A percentile compares a stretch with the other conserved stretches of the same genome.
These are phyloP conservation scores for Podarcis siculus DNA, from an alignment of 2,797 vertebrate species.

Conservation along the genomic window DNA sequence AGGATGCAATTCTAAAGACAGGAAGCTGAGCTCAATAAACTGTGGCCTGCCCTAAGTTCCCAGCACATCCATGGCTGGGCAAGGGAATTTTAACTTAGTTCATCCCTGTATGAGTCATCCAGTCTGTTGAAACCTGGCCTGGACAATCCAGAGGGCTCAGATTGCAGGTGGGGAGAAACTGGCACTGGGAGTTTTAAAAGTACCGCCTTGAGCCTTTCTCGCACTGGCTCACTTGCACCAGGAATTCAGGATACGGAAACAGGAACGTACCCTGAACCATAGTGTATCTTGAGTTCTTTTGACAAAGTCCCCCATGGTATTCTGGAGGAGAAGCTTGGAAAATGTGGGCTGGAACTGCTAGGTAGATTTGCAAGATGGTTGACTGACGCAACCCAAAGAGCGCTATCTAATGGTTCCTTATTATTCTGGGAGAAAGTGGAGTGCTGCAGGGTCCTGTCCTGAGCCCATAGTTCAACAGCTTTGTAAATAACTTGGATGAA, in stretches of 20 bases:
- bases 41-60: neutral
- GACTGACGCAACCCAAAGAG: too few species aligned
- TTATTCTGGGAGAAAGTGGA: too few species aligned
- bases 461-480: too few species aligned
- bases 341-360: too few species aligned
- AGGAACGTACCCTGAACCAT: neutral
- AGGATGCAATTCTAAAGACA: neutral
- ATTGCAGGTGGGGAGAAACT: neutral
- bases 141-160: neutral
- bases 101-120: neutral
- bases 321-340: too few species aligned
- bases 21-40: neutral
- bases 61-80: neutral
- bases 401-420: too few species aligned
- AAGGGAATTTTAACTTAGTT: neutral
- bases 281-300: too few species aligned
- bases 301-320: too few species aligned
- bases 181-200: neutral
- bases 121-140: neutral
- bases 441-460: too few species aligned
- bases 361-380: too few species aligned
- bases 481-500: too few species aligned
- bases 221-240: too few species aligned
- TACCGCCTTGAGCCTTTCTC: neutral
- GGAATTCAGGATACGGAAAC: neutral